Conservation (phyloP, 2,888 invertebrate species). For the Pristionchus fissidentatus region DNA sequence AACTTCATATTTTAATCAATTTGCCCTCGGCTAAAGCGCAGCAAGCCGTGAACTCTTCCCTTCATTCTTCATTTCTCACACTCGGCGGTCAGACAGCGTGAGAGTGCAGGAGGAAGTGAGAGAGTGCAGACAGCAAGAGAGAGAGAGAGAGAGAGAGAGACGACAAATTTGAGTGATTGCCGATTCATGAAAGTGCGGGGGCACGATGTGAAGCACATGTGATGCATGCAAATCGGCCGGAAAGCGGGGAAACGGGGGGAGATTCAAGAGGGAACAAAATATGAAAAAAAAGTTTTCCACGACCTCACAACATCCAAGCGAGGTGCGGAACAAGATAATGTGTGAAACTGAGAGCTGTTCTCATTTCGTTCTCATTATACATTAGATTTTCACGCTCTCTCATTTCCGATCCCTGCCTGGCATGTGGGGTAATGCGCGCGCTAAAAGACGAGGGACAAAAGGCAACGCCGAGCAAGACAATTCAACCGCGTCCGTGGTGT, state of each 20-base stretch:
- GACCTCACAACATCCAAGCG: too few relatives aligned
- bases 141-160: neutral
- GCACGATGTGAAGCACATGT: neutral
- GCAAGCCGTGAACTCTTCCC: constrained; percentile 1
- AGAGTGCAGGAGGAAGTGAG: constrained; percentile 1
- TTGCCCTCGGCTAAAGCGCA: too few relatives aligned
- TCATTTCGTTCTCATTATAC: too few relatives aligned
- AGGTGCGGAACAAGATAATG: too few relatives aligned
- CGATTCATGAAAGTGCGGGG: constrained; percentile 29
- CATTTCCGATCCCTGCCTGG: too few relatives aligned
- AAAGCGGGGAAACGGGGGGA: neutral
- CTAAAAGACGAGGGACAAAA: too few relatives aligned
- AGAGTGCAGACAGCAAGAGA: neutral
- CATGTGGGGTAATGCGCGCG: too few relatives aligned
- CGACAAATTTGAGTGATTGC: neutral
- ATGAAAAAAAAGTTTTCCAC: neutral
- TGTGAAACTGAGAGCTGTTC: neutral
- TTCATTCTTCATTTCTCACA: neutral
- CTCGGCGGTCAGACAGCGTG: neutral
- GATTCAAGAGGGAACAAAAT: neutral
- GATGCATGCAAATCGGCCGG: constrained; percentile 8
- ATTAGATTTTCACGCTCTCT: neutral
- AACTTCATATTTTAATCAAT: too few relatives aligned
- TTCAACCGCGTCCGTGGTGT: constrained; percentile 59
- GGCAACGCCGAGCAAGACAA: too few relatives aligned